Base-by-base conservation (phyloP, 2,797 vertebrate genomes). In the Girardinus metallicus region DNA sequence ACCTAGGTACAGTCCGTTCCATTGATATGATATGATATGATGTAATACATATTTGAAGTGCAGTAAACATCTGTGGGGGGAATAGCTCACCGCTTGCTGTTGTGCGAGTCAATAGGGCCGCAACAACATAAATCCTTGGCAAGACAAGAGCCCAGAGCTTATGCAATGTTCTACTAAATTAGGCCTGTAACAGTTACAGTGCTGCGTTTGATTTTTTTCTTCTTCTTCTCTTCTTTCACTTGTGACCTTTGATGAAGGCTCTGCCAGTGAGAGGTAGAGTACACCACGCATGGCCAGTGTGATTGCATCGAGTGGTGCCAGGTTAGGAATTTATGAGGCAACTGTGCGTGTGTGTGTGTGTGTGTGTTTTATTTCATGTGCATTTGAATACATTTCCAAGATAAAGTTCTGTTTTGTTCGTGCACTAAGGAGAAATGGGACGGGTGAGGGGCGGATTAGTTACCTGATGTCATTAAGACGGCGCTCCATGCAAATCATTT, bases 111-210 rank as follows among this genome's bases (percentile, higher is more conserved):
- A 95, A 91, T 92, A 91, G 87, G 86, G 87, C 87, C 73, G 77
- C 91, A 92, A 91, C 93, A 91, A 89, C 89, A 92, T 94, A 93
- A 95, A 93, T 95, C 92, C 92, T 85, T 87, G 87, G 86, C 75
- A 81, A 26, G 79, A 92, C 93, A 93, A 95, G 92, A 93, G 92
- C 93, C 93, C 86, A 87, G 89, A 94, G 93, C 92, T 81, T 60
- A 82, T 80, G 87, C 87, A 90, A 83, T 91, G 91, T 93, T 93
- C 80, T 74, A 93, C 92, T 92, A 95, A 95, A 95, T 95, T 94
- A 94, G 91, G 88, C 92, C 87, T 92, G 91, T 92, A 94, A 93
- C 91, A 93, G 93, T 94, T 94, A 94, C 87, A 73, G 79, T 29
- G 79, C 68, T 74, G 87, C 60, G 1, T 80, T 91, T 88, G 77